phyloP scores from a whole-genome alignment of 2,797 vertebrate species.

The Ceyx erithaca region DNA sequence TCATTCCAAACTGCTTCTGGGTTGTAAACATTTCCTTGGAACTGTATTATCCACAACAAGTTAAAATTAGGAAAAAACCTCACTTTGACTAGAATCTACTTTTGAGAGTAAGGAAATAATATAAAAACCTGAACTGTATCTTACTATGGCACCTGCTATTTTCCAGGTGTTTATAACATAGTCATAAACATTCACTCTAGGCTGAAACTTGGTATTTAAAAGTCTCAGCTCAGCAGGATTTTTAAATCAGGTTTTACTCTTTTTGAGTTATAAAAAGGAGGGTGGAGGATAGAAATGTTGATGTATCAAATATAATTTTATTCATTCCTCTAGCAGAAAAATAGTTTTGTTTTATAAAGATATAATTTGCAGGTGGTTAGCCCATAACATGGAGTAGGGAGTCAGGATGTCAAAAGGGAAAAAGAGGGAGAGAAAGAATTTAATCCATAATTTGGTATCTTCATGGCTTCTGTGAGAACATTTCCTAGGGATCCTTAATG shows the following conservation, averaged over 20 bases:
- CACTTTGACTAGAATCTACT: conserved; percentile 6
- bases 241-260: conserved; percentile 58
- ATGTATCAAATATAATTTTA: conserved; percentile 31
- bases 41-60: conserved; percentile 17
- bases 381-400: neutral
- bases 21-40: conserved; percentile 43
- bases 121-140: conserved; percentile 16
- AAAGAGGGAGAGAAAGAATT: neutral
- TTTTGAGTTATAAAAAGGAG: conserved; percentile 39
- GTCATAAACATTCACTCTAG: conserved; percentile 62
- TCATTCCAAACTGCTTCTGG: conserved; percentile 36
- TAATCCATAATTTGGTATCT: neutral
- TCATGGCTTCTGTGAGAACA: conserved; percentile 28
- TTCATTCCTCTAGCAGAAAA: conserved; percentile 30
- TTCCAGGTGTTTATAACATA: conserved; percentile 72
- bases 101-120: conserved; percentile 51
- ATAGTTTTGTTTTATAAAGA: conserved; percentile 42
- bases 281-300: conserved; percentile 34
- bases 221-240: conserved; percentile 59
- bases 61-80: conserved; percentile 12
- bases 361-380: conserved; percentile 33
- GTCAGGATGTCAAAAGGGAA: neutral
- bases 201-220: conserved; percentile 67
- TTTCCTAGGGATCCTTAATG: conserved; percentile 19
- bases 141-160: conserved; percentile 55